Base-by-base conservation (phyloP, 2,888 invertebrate species). In the Penaeus monodon region DNA sequence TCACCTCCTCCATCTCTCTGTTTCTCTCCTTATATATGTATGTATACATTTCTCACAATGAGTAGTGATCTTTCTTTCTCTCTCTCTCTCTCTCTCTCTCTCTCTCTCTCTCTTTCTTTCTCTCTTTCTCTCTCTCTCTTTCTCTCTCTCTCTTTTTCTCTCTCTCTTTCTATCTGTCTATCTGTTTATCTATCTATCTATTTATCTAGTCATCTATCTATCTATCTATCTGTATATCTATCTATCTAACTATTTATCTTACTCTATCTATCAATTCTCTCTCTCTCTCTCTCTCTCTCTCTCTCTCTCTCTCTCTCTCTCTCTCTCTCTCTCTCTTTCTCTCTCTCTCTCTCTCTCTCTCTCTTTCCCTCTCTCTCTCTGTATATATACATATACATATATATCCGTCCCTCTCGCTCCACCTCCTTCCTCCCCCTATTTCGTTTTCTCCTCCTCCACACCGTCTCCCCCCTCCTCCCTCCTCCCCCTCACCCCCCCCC, bases 111-210 rank as follows among this genome's bases (percentile, higher is more conserved):
- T 44, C 44, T 44, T 0, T 77, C 49, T 77, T 0, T 22, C 12
- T 57, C 64, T 78, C 78, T 57, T 1, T 78, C 38, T n/a, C 63
- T 57, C 24, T n/a, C 57, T 49, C 4, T 44, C 77, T 44, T 20
- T 77, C 49, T 44, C 7, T 20, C 77, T 44, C 20, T 77, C 44
- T 44, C 4, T 8, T 10, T 33, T 1, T 73, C 73, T 33, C 4
- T 33, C 33, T 29, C 7, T 29, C 38, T 33, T 24, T 74, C 44
- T 24, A n/a, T 70, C 70, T 22, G 17, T 49, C 44, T 27, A 29
- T n/a, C 27, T 64, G 33, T 64, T 20, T 79, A 63, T 57, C 63
- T 80, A 80, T 70, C 27, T 70, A 70, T 70, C 27, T 44, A 44
- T 44, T 10, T 44, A 38, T 77, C 38, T 77, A 17, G n/a, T n/a